Evolutionary conservation across 2,797 vertebrate genomes (phyloP), one percentile per base, ranked within the genome.

Genomic region (Naso thynnoides): DNA sequence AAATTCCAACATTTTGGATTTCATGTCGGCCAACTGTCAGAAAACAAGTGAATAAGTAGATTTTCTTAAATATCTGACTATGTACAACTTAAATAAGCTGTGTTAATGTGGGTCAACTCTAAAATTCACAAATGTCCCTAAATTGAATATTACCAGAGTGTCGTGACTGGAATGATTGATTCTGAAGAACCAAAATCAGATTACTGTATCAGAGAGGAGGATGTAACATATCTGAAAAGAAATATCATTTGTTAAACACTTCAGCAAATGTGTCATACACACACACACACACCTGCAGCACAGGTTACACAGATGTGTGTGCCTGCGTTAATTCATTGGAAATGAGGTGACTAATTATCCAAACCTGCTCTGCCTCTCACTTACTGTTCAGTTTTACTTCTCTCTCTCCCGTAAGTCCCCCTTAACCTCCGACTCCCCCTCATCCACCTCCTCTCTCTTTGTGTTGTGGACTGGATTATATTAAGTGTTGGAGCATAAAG

Each of bases 261-360:
- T 62, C 4, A 41, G 47, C 64, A n/a, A 47, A 74, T 18, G 41
- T 73, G 68, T 70, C 54, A 68, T 16, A 23, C 55, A 49, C 56
- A 31, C 52, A 53, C 42, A 48, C 36, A 27, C 48, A 66, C 49
- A 79, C 79, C 73, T 78, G 65, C 63, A 78, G 49, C 58, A 61
- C 47, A 79, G 76, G 70, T 77, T 73, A 54, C 26, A 67, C 45
- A 74, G 41, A 53, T 41, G 62, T 62, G 58, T 44, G 31, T 3
- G 41, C 54, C 67, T 85, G 85, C 73, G 82, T 67, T 79, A 59
- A 86, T 90, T 90, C 79, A 70, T 66, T 73, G 56, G 31, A 83
- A 88, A 80, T 79, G 58, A 81, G 59, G 62, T 42, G 83, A 78
- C 45, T 85, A 79, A 87, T 87, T 79, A 88, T 73, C 76, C 16